phyloP scores from a whole-genome alignment of 2,797 vertebrate species.

The Scolopax rusticola region DNA sequence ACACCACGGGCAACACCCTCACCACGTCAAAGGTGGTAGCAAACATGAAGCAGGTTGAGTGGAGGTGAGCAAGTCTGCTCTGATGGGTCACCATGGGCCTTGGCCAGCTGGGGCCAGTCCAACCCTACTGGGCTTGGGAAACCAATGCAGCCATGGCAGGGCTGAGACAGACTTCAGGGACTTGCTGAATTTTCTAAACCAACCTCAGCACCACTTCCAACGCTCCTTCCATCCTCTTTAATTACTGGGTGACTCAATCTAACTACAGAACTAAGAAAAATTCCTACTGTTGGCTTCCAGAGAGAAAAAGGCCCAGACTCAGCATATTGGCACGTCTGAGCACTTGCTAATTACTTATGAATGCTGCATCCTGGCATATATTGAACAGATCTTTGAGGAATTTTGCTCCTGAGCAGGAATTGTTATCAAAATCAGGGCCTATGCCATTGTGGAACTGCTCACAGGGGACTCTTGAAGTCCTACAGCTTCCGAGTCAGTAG shows the following conservation, averaged over 20 bases:
- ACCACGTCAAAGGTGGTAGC: accelerated
- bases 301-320: background rate
- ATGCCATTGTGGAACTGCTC: accelerated
- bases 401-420: background rate
- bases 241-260: background rate
- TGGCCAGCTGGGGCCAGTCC: background rate
- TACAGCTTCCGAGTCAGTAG: background rate
- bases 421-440: background rate
- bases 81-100: background rate
- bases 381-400: background rate
- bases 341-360: background rate
- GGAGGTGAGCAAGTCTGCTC: background rate
- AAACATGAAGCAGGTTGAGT: background rate
- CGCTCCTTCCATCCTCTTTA: background rate
- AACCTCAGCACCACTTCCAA: background rate
- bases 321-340: background rate
- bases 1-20: background rate
- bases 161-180: background rate
- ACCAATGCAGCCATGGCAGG: background rate
- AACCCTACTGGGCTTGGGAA: background rate
- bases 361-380: background rate
- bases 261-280: background rate
- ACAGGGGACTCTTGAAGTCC: background rate
- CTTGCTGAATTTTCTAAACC: background rate
- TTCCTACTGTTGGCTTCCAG: background rate